Conservation (phyloP, 2,113 vertebrate species). For the Rallus limicola region DNA sequence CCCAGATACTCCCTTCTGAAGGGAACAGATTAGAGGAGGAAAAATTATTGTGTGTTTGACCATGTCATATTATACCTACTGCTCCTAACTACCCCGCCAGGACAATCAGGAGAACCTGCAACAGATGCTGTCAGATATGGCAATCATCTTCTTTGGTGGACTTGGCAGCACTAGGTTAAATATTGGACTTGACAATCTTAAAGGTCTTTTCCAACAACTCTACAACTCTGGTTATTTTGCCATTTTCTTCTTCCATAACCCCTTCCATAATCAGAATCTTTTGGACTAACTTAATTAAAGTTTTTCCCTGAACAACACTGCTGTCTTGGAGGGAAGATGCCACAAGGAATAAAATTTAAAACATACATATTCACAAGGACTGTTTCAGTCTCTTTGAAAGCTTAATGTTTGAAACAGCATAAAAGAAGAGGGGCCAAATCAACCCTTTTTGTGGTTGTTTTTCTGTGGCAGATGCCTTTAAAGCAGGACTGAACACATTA, state of each 20-base stretch:
- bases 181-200: too few species aligned
- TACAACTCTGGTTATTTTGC: not conserved
- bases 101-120: not conserved
- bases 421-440: not conserved
- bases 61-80: not conserved
- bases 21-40: not conserved
- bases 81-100: not conserved
- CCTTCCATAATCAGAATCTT: not conserved
- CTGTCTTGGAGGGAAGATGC: not conserved
- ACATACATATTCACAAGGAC: not conserved
- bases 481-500: not conserved
- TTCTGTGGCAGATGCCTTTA: not conserved
- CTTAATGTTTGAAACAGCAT: not conserved
- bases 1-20: not conserved
- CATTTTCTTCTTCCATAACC: not conserved
- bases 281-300: not conserved
- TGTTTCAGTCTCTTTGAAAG: not conserved
- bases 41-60: not conserved
- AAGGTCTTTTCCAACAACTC: too few species aligned
- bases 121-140: accelerated
- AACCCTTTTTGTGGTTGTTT: not conserved
- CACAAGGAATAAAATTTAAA: not conserved
- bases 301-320: not conserved
- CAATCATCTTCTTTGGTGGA: not conserved
- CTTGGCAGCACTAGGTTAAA: too few species aligned